Base-by-base conservation (phyloP, 2,113 vertebrate genomes). In the Calidris pygmaea region DNA sequence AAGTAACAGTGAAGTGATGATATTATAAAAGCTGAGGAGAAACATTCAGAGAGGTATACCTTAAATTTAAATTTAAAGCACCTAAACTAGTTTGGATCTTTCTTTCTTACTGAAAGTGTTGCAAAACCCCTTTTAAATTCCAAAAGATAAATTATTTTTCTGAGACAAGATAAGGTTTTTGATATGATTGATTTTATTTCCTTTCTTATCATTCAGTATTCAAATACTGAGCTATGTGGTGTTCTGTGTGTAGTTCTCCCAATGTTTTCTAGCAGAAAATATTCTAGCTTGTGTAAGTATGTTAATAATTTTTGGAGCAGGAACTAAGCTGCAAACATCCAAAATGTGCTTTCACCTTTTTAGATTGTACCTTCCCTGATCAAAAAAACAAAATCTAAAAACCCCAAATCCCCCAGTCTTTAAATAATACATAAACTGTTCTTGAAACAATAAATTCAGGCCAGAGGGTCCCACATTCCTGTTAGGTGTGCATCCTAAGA, bases 361-460 rank as follows among this genome's bases (percentile, higher is more conserved):
- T 29, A 35, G 6, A 23, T 86, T 87, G 27, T 35, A 22, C 0
- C 3, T 76, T 87, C 24, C 5, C 11, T 39, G 14, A 32, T 14
- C 4, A 52, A 55, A 53, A 39, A 14, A 22, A 7, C 1, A 34
- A 20, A 27, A 17, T 4, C 3, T 6, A 27, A 53, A 34, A 16
- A 14, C 9, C 6, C 13, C 3, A 52, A 52, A 26, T 26, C 50
- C 0, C 2, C 1, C 6, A 34, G 4, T 7, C 12, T 41, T 73
- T 62, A 81, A 75, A 75, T 32, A 79, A 67, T 17, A 58, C 6
- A 77, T 34, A 90, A 77, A 45, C 11, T 48, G 5, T 29, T 87
- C 6, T 70, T 59, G 39, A 70, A 60, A 68, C 14, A 30, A 16
- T 52, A 14, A 62, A 66, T 62, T 34, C 12, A 56, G 30, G 24